phyloP scores from a whole-genome alignment of 2,797 vertebrate species.

The Catostomus latipinnis region DNA sequence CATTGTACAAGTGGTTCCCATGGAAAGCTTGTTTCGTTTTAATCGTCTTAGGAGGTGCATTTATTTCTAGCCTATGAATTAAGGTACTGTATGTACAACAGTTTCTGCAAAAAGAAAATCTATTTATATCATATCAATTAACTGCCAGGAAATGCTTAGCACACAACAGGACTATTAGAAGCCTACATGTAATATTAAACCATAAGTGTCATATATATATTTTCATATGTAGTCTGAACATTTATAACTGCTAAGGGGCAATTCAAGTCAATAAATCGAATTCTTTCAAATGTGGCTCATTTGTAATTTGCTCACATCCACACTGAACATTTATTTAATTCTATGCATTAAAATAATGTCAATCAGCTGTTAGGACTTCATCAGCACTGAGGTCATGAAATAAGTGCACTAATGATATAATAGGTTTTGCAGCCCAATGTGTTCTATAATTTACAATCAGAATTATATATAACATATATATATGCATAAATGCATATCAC shows the following conservation, averaged over 20 bases:
- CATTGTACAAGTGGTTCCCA: slow-evolving; percentile 62
- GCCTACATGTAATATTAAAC: slow-evolving; percentile 63
- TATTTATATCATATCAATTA: slow-evolving; percentile 54
- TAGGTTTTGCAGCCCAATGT: too few species aligned
- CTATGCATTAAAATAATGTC: neutral
- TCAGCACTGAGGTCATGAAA: neutral
- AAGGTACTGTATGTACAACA: slow-evolving; percentile 61
- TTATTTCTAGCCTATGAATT: slow-evolving; percentile 54
- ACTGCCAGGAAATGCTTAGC: slow-evolving; percentile 63
- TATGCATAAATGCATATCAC: too few species aligned
- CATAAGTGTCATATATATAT: slow-evolving; percentile 72
- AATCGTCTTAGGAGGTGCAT: slow-evolving; percentile 54
- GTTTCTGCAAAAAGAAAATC: slow-evolving; percentile 57
- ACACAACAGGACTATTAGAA: slow-evolving; percentile 36
- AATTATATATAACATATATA: too few species aligned
- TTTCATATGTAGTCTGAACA: slow-evolving; percentile 61
- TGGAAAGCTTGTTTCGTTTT: slow-evolving; percentile 54
- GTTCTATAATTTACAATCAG: too few species aligned
- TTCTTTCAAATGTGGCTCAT: neutral
- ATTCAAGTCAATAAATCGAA: slow-evolving; percentile 50
- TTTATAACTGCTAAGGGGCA: slow-evolving; percentile 40
- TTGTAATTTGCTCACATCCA: neutral
- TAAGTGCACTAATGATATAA: neutral
- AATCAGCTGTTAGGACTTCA: neutral
- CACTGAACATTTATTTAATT: neutral